These are phyloP conservation scores for Xiphorhynchus elegans DNA, from an alignment of 2,113 vertebrate genomes.

Conservation along the genomic window DNA sequence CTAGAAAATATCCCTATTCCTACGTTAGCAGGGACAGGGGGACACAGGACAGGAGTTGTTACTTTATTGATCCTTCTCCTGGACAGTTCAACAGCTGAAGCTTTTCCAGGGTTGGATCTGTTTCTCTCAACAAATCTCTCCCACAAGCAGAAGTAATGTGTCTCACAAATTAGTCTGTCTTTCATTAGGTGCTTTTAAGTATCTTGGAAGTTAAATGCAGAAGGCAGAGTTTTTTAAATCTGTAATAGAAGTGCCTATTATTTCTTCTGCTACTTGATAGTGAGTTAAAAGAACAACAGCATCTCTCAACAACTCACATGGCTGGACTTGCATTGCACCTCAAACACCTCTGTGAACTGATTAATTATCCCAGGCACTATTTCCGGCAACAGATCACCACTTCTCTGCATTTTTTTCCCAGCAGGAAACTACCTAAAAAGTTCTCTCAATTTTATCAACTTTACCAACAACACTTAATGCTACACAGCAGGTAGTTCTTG, in stretches of 20 bases:
- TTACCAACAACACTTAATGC: not conserved
- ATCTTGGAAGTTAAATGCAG: not conserved
- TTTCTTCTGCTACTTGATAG: not conserved
- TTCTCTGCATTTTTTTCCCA: not conserved
- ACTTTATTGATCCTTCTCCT: not conserved
- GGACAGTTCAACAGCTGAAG: not conserved
- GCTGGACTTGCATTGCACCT: not conserved
- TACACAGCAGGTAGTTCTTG: not conserved
- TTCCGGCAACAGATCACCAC: not conserved
- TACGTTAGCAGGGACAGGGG: not conserved
- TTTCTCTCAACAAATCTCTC: not conserved
- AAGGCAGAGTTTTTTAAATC: not conserved
- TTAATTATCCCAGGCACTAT: not conserved
- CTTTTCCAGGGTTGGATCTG: not conserved
- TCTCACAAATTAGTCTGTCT: not conserved
- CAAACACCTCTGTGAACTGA: not conserved
- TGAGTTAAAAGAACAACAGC: not conserved
- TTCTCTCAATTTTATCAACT: not conserved
- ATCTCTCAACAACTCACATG: not conserved
- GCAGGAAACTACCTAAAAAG: not conserved
- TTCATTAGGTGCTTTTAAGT: not conserved
- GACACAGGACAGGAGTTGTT: not conserved
- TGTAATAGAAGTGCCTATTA: not conserved
- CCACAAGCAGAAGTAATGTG: not conserved
- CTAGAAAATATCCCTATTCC: not conserved